Evolutionary conservation across 2,113 vertebrate species (phyloP).

Genomic region (Myrmecobius fasciatus): DNA sequence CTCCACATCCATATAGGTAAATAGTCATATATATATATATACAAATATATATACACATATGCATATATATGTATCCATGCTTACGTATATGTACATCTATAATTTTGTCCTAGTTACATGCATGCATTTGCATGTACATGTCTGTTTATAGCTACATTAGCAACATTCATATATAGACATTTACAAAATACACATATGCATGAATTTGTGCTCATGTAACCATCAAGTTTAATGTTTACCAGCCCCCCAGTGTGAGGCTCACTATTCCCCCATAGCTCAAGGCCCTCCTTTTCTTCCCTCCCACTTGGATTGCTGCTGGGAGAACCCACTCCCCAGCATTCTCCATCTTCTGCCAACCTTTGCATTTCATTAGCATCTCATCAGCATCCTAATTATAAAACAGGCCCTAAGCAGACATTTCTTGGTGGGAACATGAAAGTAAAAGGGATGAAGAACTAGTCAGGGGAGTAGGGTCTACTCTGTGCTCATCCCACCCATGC

Average conservation of each 20-base stretch:
- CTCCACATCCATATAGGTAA: not conserved
- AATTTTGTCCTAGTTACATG: slow-evolving; percentile 17
- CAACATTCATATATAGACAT: not conserved
- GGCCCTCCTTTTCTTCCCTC: slow-evolving; percentile 32
- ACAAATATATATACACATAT: not conserved
- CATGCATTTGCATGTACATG: not conserved
- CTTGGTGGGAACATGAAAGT: not conserved
- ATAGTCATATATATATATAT: not conserved
- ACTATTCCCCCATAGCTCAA: slow-evolving; percentile 35
- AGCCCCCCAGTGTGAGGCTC: slow-evolving; percentile 40
- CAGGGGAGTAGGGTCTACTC: not conserved
- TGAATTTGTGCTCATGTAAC: slow-evolving; percentile 10
- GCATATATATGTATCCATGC: not conserved
- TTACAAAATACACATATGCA: slow-evolving; percentile 11
- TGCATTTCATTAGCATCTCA: slow-evolving; percentile 75
- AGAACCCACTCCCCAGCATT: slow-evolving; percentile 72
- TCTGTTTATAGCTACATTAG: not conserved
- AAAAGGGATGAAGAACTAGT: not conserved
- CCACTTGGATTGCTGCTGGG: slow-evolving; percentile 75
- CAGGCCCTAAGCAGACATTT: not conserved
- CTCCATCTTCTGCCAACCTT: slow-evolving; percentile 61
- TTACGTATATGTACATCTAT: too few species aligned
- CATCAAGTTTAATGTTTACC: slow-evolving; percentile 13
- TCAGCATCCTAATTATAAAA: slow-evolving; percentile 39
- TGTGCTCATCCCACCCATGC: not conserved